A percentile compares a stretch with the other conserved stretches of the same genome.
Evolutionary conservation across 1,140 invertebrate genomes (phyloP).

Genomic region (Heliconius nattereri): DNA sequence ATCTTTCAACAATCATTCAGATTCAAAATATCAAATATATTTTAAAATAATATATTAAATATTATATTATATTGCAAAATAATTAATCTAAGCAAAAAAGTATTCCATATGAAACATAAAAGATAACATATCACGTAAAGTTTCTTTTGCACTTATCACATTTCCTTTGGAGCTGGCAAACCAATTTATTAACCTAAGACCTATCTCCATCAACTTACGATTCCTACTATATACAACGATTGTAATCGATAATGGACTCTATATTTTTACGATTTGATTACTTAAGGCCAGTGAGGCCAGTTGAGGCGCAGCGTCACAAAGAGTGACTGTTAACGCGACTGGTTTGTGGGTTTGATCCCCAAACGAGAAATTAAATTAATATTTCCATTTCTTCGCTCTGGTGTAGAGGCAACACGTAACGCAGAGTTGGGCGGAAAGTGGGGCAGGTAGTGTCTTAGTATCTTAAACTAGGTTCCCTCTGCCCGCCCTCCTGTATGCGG

Average conservation of each 20-base stretch:
- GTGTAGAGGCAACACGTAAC: no score
- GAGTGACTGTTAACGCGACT: no score
- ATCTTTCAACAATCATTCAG: no score
- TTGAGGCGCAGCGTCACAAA: slow-evolving; percentile 5
- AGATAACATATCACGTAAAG: neutral
- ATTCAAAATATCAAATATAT: no score
- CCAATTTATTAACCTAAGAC: slow-evolving; percentile 15
- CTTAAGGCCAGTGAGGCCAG: slow-evolving; percentile 27
- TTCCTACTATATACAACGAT: slow-evolving; percentile 1
- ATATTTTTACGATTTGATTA: slow-evolving; percentile 23
- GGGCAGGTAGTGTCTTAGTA: no score
- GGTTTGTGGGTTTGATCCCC: no score
- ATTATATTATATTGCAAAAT: neutral
- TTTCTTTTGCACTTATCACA: neutral
- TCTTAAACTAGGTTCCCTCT: no score
- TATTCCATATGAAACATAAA: neutral
- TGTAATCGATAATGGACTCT: neutral
- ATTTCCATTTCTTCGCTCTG: no score
- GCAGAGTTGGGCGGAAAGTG: no score
- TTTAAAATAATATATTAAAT: neutral
- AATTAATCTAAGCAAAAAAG: neutral
- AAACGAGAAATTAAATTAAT: no score
- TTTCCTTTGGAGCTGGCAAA: neutral
- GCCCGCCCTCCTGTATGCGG: no score
- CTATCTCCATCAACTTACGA: neutral